Conservation (phyloP, 1,140 invertebrate genomes). For the Lepidurus apus region DNA sequence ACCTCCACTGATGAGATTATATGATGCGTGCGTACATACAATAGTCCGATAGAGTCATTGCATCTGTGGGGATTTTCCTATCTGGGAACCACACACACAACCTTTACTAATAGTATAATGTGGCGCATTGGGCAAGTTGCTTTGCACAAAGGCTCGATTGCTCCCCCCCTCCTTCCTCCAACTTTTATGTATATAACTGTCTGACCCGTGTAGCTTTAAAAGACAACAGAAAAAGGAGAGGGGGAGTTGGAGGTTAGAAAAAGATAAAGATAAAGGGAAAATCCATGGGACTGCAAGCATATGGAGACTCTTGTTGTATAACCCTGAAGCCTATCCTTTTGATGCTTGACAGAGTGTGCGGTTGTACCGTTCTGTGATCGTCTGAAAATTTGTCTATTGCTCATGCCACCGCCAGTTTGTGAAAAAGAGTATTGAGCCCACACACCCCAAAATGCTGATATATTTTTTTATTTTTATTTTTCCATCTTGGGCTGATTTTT, state of each 20-base stretch:
- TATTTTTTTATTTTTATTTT: not conserved
- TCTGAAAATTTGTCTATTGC: not conserved
- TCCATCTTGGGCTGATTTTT: not conserved
- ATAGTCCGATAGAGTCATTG: not conserved
- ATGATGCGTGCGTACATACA: constrained; percentile 18
- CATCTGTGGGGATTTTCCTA: constrained; percentile 13
- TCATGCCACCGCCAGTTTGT: not conserved
- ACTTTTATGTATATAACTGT: too few species aligned
- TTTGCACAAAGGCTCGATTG: constrained; percentile 5
- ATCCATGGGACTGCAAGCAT: constrained; percentile 7
- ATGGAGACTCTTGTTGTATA: not conserved
- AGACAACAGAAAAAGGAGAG: not conserved
- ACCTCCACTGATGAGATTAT: not conserved
- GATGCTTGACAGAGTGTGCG: not conserved
- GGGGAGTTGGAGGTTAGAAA: not conserved
- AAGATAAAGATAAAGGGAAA: not conserved
- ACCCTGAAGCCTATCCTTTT: not conserved
- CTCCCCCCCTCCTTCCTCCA: not conserved
- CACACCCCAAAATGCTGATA: not conserved
- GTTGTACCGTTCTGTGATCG: not conserved
- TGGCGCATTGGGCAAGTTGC: not conserved
- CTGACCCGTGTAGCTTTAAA: not conserved
- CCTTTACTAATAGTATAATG: not conserved
- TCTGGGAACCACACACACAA: not conserved
- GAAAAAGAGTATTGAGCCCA: not conserved